phyloP scores from a whole-genome alignment of 2,888 invertebrate species.

The Habroteleia sp. region DNA sequence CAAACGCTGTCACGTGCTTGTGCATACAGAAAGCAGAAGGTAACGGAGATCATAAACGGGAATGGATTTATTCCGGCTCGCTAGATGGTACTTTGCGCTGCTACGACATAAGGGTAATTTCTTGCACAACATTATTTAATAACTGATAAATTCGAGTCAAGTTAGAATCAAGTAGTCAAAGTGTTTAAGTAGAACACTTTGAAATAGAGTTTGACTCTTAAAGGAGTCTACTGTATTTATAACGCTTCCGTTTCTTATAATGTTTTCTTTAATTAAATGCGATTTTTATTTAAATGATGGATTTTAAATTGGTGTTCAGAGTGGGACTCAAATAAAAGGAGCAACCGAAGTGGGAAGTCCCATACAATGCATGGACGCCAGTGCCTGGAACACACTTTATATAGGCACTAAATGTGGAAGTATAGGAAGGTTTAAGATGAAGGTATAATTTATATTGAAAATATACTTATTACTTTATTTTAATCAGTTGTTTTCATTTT shows the following conservation, averaged over 20 bases:
- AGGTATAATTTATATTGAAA: conserved; percentile 81
- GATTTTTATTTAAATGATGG: too few relatives aligned
- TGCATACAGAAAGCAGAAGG: conserved; percentile 81
- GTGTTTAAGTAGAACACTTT: too few relatives aligned
- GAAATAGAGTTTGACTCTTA: too few relatives aligned
- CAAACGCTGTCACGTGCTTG: conserved; percentile 85
- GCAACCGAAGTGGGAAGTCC: conserved; percentile 84
- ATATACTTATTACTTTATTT: background rate
- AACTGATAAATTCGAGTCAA: too few relatives aligned
- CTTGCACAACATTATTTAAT: too few relatives aligned
- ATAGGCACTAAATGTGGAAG: conserved; percentile 88
- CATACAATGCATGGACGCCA: conserved; percentile 87
- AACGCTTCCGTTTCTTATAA: too few relatives aligned
- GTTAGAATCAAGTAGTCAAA: too few relatives aligned
- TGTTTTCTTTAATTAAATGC: too few relatives aligned
- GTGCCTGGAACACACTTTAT: conserved; percentile 87
- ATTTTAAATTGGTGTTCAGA: conserved; percentile 81
- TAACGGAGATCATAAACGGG: conserved; percentile 80
- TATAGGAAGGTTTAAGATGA: conserved; percentile 86
- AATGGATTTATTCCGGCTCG: conserved; percentile 85
- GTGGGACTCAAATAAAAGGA: conserved; percentile 82
- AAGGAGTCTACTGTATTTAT: too few relatives aligned
- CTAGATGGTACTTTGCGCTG: conserved; percentile 82
- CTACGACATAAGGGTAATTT: conserved; percentile 83
- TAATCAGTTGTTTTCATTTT: background rate